Percentiles rank a stretch among this genome's conserved stretches.
Conservation (phyloP, 64 coral and sea anemone species). For the Dendronephthya gigantea region DNA sequence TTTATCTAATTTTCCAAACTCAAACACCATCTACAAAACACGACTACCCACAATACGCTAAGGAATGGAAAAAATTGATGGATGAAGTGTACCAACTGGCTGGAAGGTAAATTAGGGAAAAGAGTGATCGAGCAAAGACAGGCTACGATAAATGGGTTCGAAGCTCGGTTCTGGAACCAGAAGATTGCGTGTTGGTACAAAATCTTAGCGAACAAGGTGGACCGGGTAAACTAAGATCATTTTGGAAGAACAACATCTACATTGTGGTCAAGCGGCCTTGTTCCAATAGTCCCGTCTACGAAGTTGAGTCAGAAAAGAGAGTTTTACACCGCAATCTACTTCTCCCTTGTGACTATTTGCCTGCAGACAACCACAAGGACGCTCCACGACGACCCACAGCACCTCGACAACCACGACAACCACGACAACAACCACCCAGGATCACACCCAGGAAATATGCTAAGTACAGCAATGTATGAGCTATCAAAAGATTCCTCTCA, state of each 20-base stretch:
- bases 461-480: too few relatives aligned
- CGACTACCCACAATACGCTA: not conserved
- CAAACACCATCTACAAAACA: not conserved
- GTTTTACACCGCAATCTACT: not conserved
- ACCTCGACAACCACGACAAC: too few relatives aligned
- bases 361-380: not conserved
- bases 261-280: slow-evolving; percentile 26
- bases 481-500: too few relatives aligned
- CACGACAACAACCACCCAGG: too few relatives aligned
- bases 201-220: slow-evolving; percentile 35
- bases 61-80: not conserved
- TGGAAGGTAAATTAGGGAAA: not conserved
- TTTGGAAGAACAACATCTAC: slow-evolving; percentile 31
- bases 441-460: too few relatives aligned
- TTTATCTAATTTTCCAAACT: not conserved
- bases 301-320: not conserved
- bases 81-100: not conserved
- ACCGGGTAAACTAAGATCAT: slow-evolving; percentile 41
- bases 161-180: slow-evolving; percentile 20
- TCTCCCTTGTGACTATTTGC: not conserved
- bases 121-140: not conserved
- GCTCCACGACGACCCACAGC: not conserved
- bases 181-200: slow-evolving; percentile 35
- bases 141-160: not conserved
- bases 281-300: not conserved